Conservation (phyloP, 1,140 invertebrate genomes). For the Leptinotarsa defecta region DNA sequence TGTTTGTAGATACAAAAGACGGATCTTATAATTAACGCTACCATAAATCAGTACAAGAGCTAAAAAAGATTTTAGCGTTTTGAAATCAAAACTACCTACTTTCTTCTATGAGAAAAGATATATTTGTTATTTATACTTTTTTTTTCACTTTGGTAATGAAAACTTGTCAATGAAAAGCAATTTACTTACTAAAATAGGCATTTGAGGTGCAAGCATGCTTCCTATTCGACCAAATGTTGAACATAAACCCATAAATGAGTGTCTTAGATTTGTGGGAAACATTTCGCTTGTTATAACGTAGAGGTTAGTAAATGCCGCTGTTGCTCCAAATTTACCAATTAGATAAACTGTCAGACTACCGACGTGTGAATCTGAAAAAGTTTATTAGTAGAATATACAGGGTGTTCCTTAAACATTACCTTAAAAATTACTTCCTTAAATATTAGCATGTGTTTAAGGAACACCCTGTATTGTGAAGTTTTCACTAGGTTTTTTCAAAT, state of each 20-base stretch:
- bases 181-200: slow-evolving; percentile 63
- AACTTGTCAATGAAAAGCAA: background rate
- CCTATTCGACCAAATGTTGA: slow-evolving; percentile 75
- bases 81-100: background rate
- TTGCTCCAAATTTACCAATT: slow-evolving; percentile 70
- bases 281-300: slow-evolving; percentile 62
- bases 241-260: slow-evolving; percentile 65
- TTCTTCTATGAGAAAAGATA: background rate
- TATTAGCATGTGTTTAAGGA: too few species aligned
- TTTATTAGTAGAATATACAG: background rate
- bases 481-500: too few species aligned
- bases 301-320: slow-evolving; percentile 58
- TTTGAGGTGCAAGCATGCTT: slow-evolving; percentile 75
- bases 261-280: slow-evolving; percentile 59
- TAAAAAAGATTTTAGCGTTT: background rate
- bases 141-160: background rate
- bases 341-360: slow-evolving; percentile 72
- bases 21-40: too few species aligned
- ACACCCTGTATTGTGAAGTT: too few species aligned
- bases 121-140: too few species aligned
- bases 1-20: too few species aligned
- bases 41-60: background rate
- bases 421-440: too few species aligned
- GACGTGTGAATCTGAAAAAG: slow-evolving; percentile 63
- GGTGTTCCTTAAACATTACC: too few species aligned